Percentiles rank a stretch among this genome's conserved stretches.
These are phyloP conservation scores for Diplazon laetatorius DNA, from an alignment of 2,888 invertebrate species.

Conservation along the genomic window DNA sequence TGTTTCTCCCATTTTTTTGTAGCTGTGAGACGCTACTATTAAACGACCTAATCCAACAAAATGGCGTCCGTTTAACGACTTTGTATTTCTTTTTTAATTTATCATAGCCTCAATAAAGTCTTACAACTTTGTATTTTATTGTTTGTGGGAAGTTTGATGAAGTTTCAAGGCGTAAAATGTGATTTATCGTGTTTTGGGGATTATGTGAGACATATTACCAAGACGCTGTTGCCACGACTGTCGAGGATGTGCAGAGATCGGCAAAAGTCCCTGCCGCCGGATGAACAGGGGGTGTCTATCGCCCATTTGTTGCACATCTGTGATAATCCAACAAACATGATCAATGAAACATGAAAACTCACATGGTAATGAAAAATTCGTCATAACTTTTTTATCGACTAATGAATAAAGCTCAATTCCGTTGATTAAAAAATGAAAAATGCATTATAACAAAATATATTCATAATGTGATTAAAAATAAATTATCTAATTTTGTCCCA, in stretches of 20 bases:
- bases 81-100: not conserved
- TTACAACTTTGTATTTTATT: not conserved
- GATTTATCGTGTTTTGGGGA: conserved; percentile 43
- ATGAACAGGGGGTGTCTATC: conserved; percentile 86
- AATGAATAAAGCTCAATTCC: too few species aligned
- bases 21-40: conserved; percentile 12
- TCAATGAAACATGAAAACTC: not conserved
- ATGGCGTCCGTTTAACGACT: not conserved
- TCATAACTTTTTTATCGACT: too few species aligned
- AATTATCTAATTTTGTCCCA: too few species aligned
- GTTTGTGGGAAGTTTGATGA: not conserved
- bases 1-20: conserved; percentile 30
- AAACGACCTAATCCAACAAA: conserved; percentile 12
- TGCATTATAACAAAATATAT: too few species aligned
- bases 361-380: not conserved
- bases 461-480: too few species aligned
- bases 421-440: too few species aligned
- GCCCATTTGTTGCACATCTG: conserved; percentile 86
- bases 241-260: conserved; percentile 87
- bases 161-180: too few species aligned
- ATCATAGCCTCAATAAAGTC: too few species aligned
- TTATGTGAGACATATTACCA: conserved; percentile 75
- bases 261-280: conserved; percentile 86
- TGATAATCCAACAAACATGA: conserved; percentile 55
- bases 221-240: conserved; percentile 85